phyloP scores from a whole-genome alignment of 1,140 invertebrate genomes.

The Notospermus geniculatus region DNA sequence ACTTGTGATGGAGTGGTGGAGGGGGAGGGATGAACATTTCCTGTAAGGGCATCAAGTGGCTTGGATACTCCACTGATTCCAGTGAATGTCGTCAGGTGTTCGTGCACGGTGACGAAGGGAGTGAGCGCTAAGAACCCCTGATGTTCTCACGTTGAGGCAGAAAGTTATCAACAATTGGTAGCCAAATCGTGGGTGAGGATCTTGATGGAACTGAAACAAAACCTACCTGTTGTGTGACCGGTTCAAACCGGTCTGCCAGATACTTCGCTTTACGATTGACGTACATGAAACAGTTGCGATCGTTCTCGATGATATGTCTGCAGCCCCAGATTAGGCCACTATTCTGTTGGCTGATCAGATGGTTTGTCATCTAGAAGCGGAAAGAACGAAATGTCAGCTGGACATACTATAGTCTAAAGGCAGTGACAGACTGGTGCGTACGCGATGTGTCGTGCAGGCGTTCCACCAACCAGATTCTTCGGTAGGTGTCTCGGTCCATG shows the following conservation, averaged over 20 bases:
- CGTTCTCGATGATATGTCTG: constrained; percentile 29
- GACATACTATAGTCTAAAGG: too few species aligned
- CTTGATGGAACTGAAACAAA: neutral
- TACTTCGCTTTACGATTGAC: constrained; percentile 27
- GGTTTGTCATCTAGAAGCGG: constrained; percentile 31
- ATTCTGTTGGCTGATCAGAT: constrained; percentile 26
- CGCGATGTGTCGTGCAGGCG: too few species aligned
- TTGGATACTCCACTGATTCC: too few species aligned
- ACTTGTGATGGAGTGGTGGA: too few species aligned
- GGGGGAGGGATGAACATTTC: too few species aligned
- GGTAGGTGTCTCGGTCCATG: too few species aligned
- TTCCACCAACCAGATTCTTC: too few species aligned
- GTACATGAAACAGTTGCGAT: constrained; percentile 33
- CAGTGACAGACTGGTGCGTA: too few species aligned
- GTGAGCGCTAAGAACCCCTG: too few species aligned
- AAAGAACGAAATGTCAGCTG: neutral
- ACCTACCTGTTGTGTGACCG: constrained; percentile 36
- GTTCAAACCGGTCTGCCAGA: constrained; percentile 41
- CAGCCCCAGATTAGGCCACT: constrained; percentile 42
- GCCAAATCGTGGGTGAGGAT: neutral
- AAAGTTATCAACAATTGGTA: neutral
- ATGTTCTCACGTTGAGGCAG: neutral
- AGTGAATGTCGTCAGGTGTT: too few species aligned
- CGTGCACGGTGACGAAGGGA: too few species aligned
- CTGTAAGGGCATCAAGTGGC: too few species aligned